Conservation (phyloP, 1,140 invertebrate genomes). For the Micrasema minimum region DNA sequence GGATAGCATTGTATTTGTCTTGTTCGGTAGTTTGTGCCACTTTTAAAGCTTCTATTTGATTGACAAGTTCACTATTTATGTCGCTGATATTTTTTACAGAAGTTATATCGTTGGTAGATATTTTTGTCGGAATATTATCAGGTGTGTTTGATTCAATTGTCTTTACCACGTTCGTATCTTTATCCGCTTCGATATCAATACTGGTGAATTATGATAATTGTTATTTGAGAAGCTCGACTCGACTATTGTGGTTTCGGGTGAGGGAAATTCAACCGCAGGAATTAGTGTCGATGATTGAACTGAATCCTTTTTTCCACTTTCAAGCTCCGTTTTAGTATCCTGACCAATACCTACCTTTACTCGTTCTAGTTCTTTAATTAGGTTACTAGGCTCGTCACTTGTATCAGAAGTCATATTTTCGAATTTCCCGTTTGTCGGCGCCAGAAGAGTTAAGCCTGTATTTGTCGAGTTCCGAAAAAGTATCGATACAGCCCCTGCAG, state of each 20-base stretch:
- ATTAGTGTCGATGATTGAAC: conserved; percentile 13
- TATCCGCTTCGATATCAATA: no score
- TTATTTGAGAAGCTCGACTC: conserved; percentile 1
- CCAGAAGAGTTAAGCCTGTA: conserved; percentile 32
- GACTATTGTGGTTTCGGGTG: background rate
- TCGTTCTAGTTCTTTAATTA: conserved; percentile 35
- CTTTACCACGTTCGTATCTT: no score
- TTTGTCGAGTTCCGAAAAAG: conserved; percentile 42
- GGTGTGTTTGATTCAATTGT: no score
- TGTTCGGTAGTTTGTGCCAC: no score
- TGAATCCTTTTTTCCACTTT: conserved; percentile 7
- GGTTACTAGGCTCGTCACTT: background rate
- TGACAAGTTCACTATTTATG: background rate
- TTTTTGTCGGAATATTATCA: no score
- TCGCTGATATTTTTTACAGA: background rate
- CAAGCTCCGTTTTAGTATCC: no score
- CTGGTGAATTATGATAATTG: background rate
- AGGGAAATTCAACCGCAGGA: background rate
- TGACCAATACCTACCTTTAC: conserved; percentile 19
- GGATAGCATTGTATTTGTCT: no score
- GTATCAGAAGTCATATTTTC: conserved; percentile 40
- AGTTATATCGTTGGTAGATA: background rate
- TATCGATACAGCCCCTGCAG: conserved; percentile 37
- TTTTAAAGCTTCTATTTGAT: conserved; percentile 40
- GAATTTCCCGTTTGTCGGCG: conserved; percentile 46